Conservation (phyloP, 2,113 vertebrate genomes). For the Macroglossus sobrinus region DNA sequence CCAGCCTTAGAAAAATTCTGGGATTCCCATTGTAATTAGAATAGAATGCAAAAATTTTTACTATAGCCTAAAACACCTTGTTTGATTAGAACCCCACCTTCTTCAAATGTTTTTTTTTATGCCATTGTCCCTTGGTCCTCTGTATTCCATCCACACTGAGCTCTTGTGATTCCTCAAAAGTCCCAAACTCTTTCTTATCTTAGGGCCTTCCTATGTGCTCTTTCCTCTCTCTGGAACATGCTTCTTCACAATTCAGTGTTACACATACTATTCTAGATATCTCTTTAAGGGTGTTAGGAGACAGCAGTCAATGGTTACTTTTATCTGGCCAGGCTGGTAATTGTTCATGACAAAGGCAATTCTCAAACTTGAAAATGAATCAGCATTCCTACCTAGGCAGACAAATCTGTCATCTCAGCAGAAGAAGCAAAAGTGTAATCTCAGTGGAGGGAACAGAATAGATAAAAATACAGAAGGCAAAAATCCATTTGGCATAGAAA, state of each 20-base stretch:
- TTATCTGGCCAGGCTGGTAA: background rate
- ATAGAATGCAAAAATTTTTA: background rate
- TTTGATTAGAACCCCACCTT: background rate
- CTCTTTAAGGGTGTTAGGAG: background rate
- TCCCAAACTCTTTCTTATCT: background rate
- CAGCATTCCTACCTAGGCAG: background rate
- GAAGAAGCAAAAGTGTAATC: background rate
- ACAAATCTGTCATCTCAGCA: background rate
- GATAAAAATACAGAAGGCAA: background rate
- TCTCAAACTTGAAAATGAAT: background rate
- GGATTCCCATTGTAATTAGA: background rate
- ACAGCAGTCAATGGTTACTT: background rate
- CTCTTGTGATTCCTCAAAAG: background rate
- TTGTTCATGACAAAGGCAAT: background rate
- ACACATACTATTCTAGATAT: background rate
- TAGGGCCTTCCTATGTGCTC: background rate
- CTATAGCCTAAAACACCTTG: background rate
- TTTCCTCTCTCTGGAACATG: background rate
- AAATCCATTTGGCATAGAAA: background rate
- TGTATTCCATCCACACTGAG: background rate
- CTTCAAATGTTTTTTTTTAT: background rate
- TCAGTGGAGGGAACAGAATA: background rate
- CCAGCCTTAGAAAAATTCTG: background rate
- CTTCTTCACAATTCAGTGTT: background rate
- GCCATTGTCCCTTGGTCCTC: background rate